phyloP scores from a whole-genome alignment of 2,797 vertebrate genomes.

The Platyrinchus mystaceus region DNA sequence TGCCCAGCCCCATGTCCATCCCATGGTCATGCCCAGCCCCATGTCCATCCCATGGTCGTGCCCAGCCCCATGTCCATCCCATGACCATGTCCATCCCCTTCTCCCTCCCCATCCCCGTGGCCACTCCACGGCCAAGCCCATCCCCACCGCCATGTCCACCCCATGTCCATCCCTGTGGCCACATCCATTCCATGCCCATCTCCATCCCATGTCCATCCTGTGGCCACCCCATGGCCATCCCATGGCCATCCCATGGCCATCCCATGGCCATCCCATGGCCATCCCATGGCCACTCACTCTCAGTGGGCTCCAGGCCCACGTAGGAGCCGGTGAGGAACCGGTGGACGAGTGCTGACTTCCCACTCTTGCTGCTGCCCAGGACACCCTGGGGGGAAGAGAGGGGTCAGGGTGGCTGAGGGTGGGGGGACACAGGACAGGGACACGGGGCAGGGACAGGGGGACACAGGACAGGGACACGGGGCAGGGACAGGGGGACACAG shows the following conservation, averaged over 20 bases:
- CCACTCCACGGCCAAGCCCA: not conserved
- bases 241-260: fast-evolving
- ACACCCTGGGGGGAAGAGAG: constrained; percentile 79
- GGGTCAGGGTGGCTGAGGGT: not conserved
- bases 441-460: not conserved
- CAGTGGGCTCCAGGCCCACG: constrained; percentile 84
- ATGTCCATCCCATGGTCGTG: too few relatives aligned
- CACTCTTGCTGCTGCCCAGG: constrained; percentile 88
- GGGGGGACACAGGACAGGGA: not conserved
- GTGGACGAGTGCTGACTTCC: constrained; percentile 91
- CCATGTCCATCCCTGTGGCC: too few relatives aligned
- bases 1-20: not conserved
- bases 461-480: not conserved
- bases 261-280: fast-evolving
- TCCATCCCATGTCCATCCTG: not conserved
- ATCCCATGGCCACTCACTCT: constrained; percentile 77
- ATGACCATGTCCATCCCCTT: too few relatives aligned
- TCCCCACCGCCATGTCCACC: too few relatives aligned
- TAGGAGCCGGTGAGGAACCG: constrained; percentile 95
- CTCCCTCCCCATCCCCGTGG: too few relatives aligned
- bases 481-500: not conserved
- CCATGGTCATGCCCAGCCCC: too few relatives aligned
- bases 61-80: not conserved
- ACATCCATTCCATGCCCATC: too few relatives aligned
- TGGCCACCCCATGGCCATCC: fast-evolving